Percentiles rank a stretch among this genome's conserved stretches.
phyloP scores from a whole-genome alignment of 2,888 invertebrate genomes.

The Dryadula phaetusa region DNA sequence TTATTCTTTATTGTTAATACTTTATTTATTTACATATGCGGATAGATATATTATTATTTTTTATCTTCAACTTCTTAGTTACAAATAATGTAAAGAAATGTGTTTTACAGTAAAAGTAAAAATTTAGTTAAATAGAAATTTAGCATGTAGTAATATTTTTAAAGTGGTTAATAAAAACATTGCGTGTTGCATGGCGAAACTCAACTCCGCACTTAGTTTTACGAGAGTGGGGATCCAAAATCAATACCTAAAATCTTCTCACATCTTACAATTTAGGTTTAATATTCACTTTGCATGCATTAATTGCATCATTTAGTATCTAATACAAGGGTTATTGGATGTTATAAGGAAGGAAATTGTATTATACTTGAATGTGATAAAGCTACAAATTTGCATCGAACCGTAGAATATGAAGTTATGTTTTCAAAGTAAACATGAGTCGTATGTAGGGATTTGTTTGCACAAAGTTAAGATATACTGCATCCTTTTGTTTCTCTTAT shows the following conservation, averaged over 20 bases:
- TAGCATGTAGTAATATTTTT: no score
- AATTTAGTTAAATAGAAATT: no score
- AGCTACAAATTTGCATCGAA: background rate
- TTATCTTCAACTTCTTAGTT: no score
- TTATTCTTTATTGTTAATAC: no score
- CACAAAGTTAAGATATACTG: background rate
- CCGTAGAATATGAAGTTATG: slow-evolving; percentile 1
- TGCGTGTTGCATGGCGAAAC: no score
- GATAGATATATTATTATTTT: no score
- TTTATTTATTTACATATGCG: no score
- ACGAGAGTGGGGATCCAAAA: background rate
- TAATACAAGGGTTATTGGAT: background rate
- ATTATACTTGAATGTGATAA: background rate
- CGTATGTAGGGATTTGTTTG: slow-evolving; percentile 3
- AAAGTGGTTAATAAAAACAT: no score
- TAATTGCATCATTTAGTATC: background rate
- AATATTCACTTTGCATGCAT: background rate
- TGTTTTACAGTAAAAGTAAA: no score
- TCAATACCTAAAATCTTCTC: background rate
- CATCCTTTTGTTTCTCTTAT: background rate
- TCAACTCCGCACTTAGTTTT: no score
- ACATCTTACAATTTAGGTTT: background rate
- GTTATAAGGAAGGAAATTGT: slow-evolving; percentile 9
- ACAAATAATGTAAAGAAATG: no score
- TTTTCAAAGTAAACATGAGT: slow-evolving; percentile 8